Base-by-base conservation (phyloP, 30 jellyfish, hydroid and myxozoan species). In the Hydractinia echinata region DNA sequence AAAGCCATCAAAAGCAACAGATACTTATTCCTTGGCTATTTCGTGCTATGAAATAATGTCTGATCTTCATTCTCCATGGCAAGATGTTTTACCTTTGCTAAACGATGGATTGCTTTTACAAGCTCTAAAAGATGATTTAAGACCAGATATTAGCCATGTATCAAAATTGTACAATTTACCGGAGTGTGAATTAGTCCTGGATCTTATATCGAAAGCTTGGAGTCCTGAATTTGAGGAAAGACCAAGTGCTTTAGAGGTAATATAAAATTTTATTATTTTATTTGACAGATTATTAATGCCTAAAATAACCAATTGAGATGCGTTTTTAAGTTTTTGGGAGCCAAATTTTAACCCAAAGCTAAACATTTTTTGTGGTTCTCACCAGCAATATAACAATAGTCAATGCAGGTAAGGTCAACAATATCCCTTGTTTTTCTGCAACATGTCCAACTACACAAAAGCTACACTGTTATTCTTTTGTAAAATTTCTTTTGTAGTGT, bases 21-120 rank as follows among this genome's bases (percentile, higher is more conserved):
- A 77, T 61, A 60, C 60, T 61, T 77, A 77, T 60, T 61, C 85
- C 11, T 66, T 77, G 53, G 85, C 85, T 54, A 77, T 77, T 13
- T 18, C 85, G 14, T 44, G 55, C 21, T 77, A 54, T 77, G 85
- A 54, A 66, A 77, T 77, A 10, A 16, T 77, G 55, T 20, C 83
- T 49, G 67, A 74, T 51, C 66, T 74, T 74, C 13, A 20, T 49
- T 21, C 83, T 9, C 69, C 83, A 5, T 74, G 83, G 83, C 83
- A 74, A 48, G 61, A 58, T 74, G 66, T 74, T 58, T 49, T 74
- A 20, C 83, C 83, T 55, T 54, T 74, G 83, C 72, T 74, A 2
- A 74, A 74, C 8, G 83, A 74, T 50, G 20, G 2, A 8, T 58
- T 74, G 62, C 66, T 74, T 49, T 49, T 74, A 58, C 62, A 74